Evolutionary conservation across 2,797 vertebrate species (phyloP), one percentile per base, ranked within the genome.

Genomic region (Typhlichthys eigenmanni): DNA sequence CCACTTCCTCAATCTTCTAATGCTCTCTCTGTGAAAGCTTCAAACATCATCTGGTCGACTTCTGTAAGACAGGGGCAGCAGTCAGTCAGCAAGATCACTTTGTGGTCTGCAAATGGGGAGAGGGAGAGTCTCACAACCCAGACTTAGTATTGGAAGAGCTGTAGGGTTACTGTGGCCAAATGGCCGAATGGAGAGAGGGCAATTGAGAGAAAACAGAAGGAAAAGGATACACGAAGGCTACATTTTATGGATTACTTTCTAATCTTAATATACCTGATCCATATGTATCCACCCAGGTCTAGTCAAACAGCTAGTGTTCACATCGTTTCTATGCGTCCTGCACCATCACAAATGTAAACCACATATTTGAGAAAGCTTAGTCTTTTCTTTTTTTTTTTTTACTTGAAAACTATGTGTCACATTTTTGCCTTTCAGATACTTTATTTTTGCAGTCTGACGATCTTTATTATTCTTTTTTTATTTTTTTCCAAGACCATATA

Each of bases 121-220:
- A 62, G 58, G 69, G 45, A 58, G 58, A 63, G 67, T 66, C 68
- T 76, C 62, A 66, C 65, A 73, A 65, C 55, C 58, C 71, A 88
- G 85, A 87, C 79, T 86, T 86, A 70, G 76, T 80, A 24, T 76
- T 86, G 84, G 85, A 86, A 55, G 53, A 74, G 49, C 54, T 55
- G 55, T 24, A 5, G 48, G 64, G 55, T 55, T 74, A 14, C 24
- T 38, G 59, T 74, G 78, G 73, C 85, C 86, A 89, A 87, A 88
- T 74, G 81, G 79, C 78, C 53, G 46, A 66, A 58, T 61, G 68
- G 78, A 84, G 79, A 49, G 38, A 64, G 62, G 73, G 56, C 19
- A 51, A 54, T 55, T 76, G 72, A 79, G 47, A 64, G 51, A 10
- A 43, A 73, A 48, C 13, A 2, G 51, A 58, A 71, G 66, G 74